Conservation (phyloP, 2,888 invertebrate genomes). For the Tortrix viridana region DNA sequence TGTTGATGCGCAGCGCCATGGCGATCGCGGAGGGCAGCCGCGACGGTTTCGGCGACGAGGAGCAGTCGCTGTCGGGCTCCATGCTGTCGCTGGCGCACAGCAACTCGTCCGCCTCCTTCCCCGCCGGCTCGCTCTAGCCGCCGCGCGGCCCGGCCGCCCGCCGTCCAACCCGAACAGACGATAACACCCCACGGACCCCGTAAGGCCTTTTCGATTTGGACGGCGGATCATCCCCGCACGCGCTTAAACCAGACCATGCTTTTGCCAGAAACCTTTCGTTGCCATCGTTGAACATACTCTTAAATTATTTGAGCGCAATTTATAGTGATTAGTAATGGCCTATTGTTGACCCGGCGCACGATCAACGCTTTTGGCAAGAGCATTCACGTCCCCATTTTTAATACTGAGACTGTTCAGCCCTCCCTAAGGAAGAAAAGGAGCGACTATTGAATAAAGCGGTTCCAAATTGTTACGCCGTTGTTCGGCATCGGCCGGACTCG, state of each 20-base stretch:
- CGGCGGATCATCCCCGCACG: background rate
- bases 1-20: conserved; percentile 87
- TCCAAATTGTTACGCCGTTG: conserved; percentile 34
- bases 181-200: too few relatives aligned
- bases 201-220: too few relatives aligned
- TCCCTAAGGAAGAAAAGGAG: conserved; percentile 42
- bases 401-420: conserved; percentile 56
- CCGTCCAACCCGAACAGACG: too few relatives aligned
- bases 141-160: conserved; percentile 19
- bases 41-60: conserved; percentile 95
- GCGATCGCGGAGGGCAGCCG: conserved; percentile 96
- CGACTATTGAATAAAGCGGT: conserved; percentile 27
- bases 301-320: background rate
- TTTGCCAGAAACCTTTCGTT: conserved; percentile 6
- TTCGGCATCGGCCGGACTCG: conserved; percentile 14
- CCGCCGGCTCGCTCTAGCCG: conserved; percentile 89
- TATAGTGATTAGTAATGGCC: conserved; percentile 6
- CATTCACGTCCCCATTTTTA: conserved; percentile 24
- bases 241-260: background rate
- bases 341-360: background rate
- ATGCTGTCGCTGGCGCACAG: conserved; percentile 97
- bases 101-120: conserved; percentile 96
- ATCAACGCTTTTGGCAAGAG: conserved; percentile 30
- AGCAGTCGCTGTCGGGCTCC: conserved; percentile 96
- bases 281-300: too few relatives aligned